These are phyloP conservation scores for Heloderma charlesbogerti DNA, from an alignment of 2,113 vertebrate genomes.

Conservation along the genomic window DNA sequence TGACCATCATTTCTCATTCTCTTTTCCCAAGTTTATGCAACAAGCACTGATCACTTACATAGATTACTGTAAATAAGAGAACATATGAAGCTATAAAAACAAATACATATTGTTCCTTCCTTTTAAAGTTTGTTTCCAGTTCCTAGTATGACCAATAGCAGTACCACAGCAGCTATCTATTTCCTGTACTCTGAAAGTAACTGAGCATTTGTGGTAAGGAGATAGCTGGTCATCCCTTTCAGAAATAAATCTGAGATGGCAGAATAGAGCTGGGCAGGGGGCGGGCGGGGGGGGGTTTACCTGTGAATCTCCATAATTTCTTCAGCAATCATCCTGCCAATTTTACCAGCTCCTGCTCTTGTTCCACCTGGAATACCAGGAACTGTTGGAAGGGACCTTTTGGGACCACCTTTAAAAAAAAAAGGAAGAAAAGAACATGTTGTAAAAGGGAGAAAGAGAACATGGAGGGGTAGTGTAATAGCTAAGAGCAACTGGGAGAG, in stretches of 20 bases:
- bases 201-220: neutral
- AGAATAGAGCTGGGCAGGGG: neutral
- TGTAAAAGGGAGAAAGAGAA: neutral
- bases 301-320: conserved; percentile 99
- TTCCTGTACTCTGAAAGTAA: neutral
- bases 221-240: neutral
- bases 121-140: neutral
- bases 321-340: conserved; percentile 98
- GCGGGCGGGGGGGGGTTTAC: no score
- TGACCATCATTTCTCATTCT: neutral
- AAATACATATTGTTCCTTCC: neutral
- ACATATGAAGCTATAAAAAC: neutral
- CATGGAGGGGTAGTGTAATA: no score
- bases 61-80: neutral
- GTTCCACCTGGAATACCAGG: conserved; percentile 97
- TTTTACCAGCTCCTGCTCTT: conserved; percentile 95
- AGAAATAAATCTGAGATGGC: neutral
- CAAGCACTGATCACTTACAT: neutral
- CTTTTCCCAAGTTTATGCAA: neutral
- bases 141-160: neutral
- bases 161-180: neutral
- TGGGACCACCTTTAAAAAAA: conserved; percentile 83
- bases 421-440: neutral
- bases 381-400: conserved; percentile 90
- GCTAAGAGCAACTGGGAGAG: neutral